phyloP scores from a whole-genome alignment of 1,140 invertebrate species.

The Caenorhabditis brenneri region DNA sequence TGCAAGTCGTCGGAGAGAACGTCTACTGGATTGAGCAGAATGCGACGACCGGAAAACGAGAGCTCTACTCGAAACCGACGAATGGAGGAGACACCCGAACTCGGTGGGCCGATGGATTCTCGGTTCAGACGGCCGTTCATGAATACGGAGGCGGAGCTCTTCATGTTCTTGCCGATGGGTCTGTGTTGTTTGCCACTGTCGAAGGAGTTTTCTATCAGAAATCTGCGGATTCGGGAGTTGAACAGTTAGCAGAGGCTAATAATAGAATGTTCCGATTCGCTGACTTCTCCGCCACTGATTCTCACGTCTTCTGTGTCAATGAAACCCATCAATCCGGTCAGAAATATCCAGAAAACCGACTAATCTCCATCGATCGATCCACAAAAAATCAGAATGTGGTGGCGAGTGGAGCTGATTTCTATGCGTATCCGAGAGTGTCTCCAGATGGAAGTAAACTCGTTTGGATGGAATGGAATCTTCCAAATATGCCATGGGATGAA shows the following conservation, averaged over 20 bases:
- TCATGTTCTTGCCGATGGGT: slow-evolving; percentile 57
- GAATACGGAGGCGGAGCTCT: slow-evolving; percentile 73
- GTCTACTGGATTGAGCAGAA: slow-evolving; percentile 65
- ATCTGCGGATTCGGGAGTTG: not conserved
- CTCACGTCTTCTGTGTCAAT: slow-evolving; percentile 46
- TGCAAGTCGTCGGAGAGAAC: slow-evolving; percentile 53
- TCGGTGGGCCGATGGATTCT: slow-evolving; percentile 44
- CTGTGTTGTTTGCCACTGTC: slow-evolving; percentile 63
- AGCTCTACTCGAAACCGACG: slow-evolving; percentile 53
- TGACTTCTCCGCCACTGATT: slow-evolving; percentile 34
- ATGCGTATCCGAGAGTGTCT: slow-evolving; percentile 68
- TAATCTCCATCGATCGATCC: slow-evolving; percentile 34
- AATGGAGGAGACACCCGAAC: not conserved
- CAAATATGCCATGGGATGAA: slow-evolving; percentile 73
- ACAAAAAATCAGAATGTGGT: slow-evolving; percentile 36
- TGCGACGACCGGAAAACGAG: slow-evolving; percentile 55
- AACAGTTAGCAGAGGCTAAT: slow-evolving; percentile 33
- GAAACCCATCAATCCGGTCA: slow-evolving; percentile 18
- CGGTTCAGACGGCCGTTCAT: slow-evolving; percentile 70
- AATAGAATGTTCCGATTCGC: slow-evolving; percentile 46
- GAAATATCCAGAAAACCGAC: slow-evolving; percentile 34
- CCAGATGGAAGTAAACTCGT: slow-evolving; percentile 71
- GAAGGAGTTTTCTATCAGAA: slow-evolving; percentile 52
- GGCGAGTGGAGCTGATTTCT: slow-evolving; percentile 69
- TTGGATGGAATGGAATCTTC: slow-evolving; percentile 72